Conservation (phyloP, 2,888 invertebrate genomes). For the Ornithoptera alexandrae region DNA sequence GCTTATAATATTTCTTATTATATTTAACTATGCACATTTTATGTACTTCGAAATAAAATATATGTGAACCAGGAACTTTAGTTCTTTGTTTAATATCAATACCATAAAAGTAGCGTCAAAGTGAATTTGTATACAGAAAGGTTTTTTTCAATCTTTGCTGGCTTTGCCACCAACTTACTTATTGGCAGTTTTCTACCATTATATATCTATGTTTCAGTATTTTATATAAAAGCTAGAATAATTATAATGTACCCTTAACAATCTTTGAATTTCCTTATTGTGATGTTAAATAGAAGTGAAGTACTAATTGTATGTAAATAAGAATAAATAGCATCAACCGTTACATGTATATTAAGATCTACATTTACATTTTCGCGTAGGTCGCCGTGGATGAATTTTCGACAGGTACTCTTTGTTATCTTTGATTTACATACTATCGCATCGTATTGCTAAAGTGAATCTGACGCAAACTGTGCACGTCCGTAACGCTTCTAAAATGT, state of each 20-base stretch:
- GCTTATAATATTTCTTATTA: background rate
- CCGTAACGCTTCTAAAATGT: background rate
- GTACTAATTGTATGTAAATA: background rate
- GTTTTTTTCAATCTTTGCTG: too few relatives aligned
- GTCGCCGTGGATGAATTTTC: slow-evolving; percentile 14
- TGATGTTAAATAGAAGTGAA: too few relatives aligned
- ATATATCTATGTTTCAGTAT: too few relatives aligned
- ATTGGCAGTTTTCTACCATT: too few relatives aligned
- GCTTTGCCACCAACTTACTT: too few relatives aligned
- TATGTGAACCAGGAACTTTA: too few relatives aligned
- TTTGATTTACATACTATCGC: slow-evolving; percentile 22
- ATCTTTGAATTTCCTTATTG: too few relatives aligned
- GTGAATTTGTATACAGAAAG: too few relatives aligned
- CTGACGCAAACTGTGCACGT: slow-evolving; percentile 9
- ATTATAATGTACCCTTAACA: too few relatives aligned
- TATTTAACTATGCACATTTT: background rate
- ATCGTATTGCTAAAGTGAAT: slow-evolving; percentile 6
- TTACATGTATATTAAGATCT: background rate
- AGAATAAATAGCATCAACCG: background rate
- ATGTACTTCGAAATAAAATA: background rate
- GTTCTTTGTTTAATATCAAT: too few relatives aligned
- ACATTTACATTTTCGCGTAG: slow-evolving; percentile 7
- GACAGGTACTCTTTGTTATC: slow-evolving; percentile 21
- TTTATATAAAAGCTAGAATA: too few relatives aligned
- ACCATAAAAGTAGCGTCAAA: too few relatives aligned